Evolutionary conservation across 1,140 invertebrate genomes (phyloP).

Genomic region (Mercenaria mercenaria): DNA sequence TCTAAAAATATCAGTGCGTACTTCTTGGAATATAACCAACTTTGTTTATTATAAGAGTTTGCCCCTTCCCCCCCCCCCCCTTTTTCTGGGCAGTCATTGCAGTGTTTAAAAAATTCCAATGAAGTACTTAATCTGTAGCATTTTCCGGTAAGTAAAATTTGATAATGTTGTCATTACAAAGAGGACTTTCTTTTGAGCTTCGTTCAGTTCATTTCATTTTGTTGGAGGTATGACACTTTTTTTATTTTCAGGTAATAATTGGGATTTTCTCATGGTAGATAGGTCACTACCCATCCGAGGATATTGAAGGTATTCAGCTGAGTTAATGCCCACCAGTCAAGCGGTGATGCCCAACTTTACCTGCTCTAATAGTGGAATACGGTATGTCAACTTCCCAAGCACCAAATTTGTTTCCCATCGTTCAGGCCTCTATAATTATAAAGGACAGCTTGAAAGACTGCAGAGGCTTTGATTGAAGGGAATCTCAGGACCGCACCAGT

Average conservation of each 20-base stretch:
- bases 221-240: not conserved
- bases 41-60: no score
- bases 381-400: no score
- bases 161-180: no score
- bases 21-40: no score
- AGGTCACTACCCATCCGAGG: slow-evolving; percentile 31
- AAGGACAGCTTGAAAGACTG: not conserved
- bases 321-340: not conserved
- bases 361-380: not conserved
- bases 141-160: no score
- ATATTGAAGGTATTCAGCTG: slow-evolving; percentile 15
- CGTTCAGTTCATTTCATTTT: no score
- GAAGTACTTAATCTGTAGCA: no score
- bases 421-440: slow-evolving; percentile 1
- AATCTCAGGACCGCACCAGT: slow-evolving; percentile 7
- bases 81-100: no score
- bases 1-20: no score
- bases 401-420: not conserved
- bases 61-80: no score
- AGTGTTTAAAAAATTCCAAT: no score
- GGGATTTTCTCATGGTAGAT: slow-evolving; percentile 37
- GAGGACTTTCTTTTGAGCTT: no score
- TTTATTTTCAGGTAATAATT: slow-evolving; percentile 36
- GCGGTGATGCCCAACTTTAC: not conserved
- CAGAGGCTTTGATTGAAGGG: not conserved